These are phyloP conservation scores for Ectemnius lituratus DNA, from an alignment of 2,888 invertebrate genomes.

Conservation along the genomic window DNA sequence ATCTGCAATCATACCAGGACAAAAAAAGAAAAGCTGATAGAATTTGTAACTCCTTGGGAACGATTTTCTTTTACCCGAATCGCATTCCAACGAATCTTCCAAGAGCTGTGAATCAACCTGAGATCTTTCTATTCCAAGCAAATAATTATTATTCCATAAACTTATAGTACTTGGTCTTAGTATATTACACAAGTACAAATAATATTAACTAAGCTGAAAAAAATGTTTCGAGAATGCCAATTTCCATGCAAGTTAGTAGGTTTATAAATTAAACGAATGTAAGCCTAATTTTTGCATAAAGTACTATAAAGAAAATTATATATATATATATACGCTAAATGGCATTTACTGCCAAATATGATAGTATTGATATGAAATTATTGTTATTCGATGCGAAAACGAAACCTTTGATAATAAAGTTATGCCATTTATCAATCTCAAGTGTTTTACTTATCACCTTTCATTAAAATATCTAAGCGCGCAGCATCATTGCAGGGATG, in stretches of 20 bases:
- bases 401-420: conserved; percentile 58
- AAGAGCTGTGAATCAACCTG: conserved; percentile 47
- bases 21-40: conserved; percentile 22
- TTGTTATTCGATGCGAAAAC: conserved; percentile 43
- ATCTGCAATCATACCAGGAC: conserved; percentile 17
- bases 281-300: conserved; percentile 42
- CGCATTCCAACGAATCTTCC: conserved; percentile 57
- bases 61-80: conserved; percentile 32
- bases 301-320: conserved; percentile 33
- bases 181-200: conserved; percentile 67
- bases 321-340: conserved; percentile 26
- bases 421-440: conserved; percentile 43
- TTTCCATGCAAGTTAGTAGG: conserved; percentile 37
- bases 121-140: conserved; percentile 57
- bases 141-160: conserved; percentile 37
- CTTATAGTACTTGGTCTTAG: conserved; percentile 53
- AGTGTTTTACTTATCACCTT: conserved; percentile 10
- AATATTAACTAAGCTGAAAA: conserved; percentile 49
- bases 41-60: conserved; percentile 27
- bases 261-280: conserved; percentile 34
- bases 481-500: neutral
- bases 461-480: neutral
- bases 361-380: conserved; percentile 44
- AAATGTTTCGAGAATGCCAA: conserved; percentile 48
- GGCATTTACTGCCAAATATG: conserved; percentile 44